Base-by-base conservation (phyloP, 2,113 vertebrate genomes). In the Platichthys stellatus region DNA sequence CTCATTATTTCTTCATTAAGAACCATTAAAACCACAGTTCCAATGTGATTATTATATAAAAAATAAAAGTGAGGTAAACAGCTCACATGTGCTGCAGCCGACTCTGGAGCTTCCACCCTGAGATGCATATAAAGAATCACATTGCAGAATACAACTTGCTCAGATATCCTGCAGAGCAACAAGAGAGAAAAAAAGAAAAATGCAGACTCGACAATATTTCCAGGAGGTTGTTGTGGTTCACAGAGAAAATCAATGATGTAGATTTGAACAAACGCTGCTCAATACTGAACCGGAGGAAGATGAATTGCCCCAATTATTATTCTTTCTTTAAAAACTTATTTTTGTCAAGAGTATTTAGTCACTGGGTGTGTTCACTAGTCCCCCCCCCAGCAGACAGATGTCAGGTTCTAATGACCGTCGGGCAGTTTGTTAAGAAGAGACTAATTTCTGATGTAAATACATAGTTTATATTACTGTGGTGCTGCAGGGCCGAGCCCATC, bases 401-500 rank as follows among this genome's bases (percentile, higher is more conserved):
- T 26, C 56, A 53, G 2, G 15, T n/a, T 45, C 31, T 38, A 45
- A 67, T n/a, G 23, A 54, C 15, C 66, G 23, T 15, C 3, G 1
- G 2, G 43, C 43, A 12, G 3, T 64, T 45, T 10, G 0, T 26
- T 18, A 15, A 75, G 5, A 13, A 18, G 38, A 49, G 11, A 38
- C 26, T 31, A 0, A 54, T 26, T 58, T 51, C 28, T 35, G 3
- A 24, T 69, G 3, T 45, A 69, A 31, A 64, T 31, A n/a, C n/a
- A n/a, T n/a, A n/a, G n/a, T n/a, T n/a, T n/a, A n/a, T n/a, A n/a
- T n/a, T n/a, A n/a, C 2, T 76, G 31, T 72, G 12, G 5, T 24
- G 75, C 64, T 53, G 23, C 81, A 98, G 98, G 98, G 96, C 97
- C 3, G 97, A 99, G 82, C 98, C 98, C 0, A 97, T 98, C n/a